A percentile compares a stretch with the other conserved stretches of the same genome.
These are phyloP conservation scores for Stegophylla sp. DNA, from an alignment of 2,888 invertebrate species.

Conservation along the genomic window DNA sequence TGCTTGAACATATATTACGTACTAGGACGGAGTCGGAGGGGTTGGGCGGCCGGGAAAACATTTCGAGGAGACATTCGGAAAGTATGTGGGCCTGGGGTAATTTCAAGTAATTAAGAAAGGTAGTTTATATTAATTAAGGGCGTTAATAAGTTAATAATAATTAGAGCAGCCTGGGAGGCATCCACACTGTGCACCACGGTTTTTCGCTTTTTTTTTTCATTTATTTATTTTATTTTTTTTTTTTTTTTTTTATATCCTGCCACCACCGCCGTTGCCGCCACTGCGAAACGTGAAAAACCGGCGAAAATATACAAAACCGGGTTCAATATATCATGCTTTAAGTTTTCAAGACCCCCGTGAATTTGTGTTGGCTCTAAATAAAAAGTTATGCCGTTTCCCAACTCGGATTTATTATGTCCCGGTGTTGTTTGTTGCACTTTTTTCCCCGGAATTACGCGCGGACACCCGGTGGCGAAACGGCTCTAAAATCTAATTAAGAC, in stretches of 20 bases:
- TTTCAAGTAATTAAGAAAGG: constrained; percentile 63
- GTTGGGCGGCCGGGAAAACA: constrained; percentile 6
- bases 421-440: constrained; percentile 49
- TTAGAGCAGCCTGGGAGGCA: constrained; percentile 46
- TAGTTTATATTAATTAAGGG: constrained; percentile 63
- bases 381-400: constrained; percentile 57
- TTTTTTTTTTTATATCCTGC: not conserved
- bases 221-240: too few species aligned
- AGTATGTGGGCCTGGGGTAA: constrained; percentile 60
- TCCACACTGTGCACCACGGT: constrained; percentile 14
- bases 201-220: too few species aligned
- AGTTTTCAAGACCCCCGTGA: constrained; percentile 58
- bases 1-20: constrained; percentile 42
- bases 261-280: not conserved
- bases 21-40: too few species aligned
- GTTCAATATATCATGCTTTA: constrained; percentile 58
- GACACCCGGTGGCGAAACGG: constrained; percentile 56
- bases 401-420: constrained; percentile 58
- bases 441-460: constrained; percentile 45
- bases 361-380: constrained; percentile 52
- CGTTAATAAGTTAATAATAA: constrained; percentile 60
- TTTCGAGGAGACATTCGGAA: constrained; percentile 53
- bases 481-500: constrained; percentile 58
- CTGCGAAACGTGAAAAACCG: constrained; percentile 36
- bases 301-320: constrained; percentile 46